A percentile compares a stretch with the other conserved stretches of the same genome.
Evolutionary conservation across 1,140 invertebrate genomes (phyloP).

Genomic region (Drosophila gunungcola): DNA sequence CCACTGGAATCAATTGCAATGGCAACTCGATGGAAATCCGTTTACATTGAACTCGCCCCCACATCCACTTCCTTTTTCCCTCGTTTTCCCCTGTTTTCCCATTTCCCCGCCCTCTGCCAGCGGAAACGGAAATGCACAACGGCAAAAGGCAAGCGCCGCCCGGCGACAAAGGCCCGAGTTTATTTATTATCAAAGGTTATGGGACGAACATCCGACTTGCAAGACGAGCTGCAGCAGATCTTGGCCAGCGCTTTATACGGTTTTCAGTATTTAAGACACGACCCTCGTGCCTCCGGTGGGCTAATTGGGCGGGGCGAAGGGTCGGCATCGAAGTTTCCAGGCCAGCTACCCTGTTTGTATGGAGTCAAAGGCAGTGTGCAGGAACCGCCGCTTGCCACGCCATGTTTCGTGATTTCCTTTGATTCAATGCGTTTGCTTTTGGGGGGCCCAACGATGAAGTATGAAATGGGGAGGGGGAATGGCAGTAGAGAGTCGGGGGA

Average conservation of each 20-base stretch:
- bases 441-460: slow-evolving; percentile 11
- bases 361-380: slow-evolving; percentile 25
- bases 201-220: slow-evolving; percentile 45
- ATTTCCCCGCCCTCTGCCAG: not conserved
- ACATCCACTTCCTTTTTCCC: not conserved
- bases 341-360: slow-evolving; percentile 7
- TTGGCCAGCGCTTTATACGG: slow-evolving; percentile 7
- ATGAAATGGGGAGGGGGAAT: slow-evolving; percentile 4
- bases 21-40: slow-evolving; percentile 49
- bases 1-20: slow-evolving; percentile 56
- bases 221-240: slow-evolving; percentile 48
- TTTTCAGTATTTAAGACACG: slow-evolving; percentile 12
- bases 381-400: slow-evolving; percentile 75
- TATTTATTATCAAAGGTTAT: slow-evolving; percentile 51
- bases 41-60: slow-evolving; percentile 47
- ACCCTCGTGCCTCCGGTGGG: slow-evolving; percentile 10
- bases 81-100: no score
- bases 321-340: slow-evolving; percentile 40
- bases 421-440: slow-evolving; percentile 56
- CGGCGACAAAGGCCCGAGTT: slow-evolving; percentile 42
- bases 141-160: slow-evolving; percentile 29
- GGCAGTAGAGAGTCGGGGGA: not conserved
- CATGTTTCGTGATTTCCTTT: slow-evolving; percentile 79
- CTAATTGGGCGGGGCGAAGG: slow-evolving; percentile 37
- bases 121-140: slow-evolving; percentile 77